Conservation (phyloP, 2,113 vertebrate species). For the Dryoscopus gambensis region DNA sequence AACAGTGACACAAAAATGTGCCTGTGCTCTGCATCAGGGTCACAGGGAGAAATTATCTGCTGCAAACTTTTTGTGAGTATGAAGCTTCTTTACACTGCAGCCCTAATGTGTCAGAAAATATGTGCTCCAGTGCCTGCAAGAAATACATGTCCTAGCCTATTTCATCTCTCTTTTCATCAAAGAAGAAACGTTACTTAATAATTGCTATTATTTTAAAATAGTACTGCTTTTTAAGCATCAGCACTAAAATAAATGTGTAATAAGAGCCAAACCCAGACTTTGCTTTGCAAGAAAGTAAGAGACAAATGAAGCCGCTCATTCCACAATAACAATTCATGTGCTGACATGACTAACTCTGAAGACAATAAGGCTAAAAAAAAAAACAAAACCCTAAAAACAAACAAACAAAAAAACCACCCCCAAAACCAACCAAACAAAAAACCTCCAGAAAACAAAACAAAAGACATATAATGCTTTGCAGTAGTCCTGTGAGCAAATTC, state of each 20-base stretch:
- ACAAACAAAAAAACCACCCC: too few relatives aligned
- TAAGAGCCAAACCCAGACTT: neutral
- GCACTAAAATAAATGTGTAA: neutral
- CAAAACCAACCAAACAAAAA: neutral
- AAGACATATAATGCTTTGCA: neutral
- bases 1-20: neutral
- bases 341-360: neutral
- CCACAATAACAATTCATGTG: neutral
- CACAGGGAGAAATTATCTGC: neutral
- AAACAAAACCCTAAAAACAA: neutral
- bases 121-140: neutral
- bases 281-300: neutral
- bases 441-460: rapidly evolving
- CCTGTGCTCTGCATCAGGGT: neutral
- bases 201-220: neutral
- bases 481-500: neutral
- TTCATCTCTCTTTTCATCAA: neutral
- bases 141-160: neutral
- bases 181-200: neutral
- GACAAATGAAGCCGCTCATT: neutral
- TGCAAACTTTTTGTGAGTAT: neutral
- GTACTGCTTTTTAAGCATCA: neutral
- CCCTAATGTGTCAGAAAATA: neutral
- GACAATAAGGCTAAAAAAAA: neutral
- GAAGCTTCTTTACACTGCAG: neutral